Evolutionary conservation across 2,113 vertebrate species (phyloP), one percentile per base, ranked within the genome.

Genomic region (Pavo muticus): DNA sequence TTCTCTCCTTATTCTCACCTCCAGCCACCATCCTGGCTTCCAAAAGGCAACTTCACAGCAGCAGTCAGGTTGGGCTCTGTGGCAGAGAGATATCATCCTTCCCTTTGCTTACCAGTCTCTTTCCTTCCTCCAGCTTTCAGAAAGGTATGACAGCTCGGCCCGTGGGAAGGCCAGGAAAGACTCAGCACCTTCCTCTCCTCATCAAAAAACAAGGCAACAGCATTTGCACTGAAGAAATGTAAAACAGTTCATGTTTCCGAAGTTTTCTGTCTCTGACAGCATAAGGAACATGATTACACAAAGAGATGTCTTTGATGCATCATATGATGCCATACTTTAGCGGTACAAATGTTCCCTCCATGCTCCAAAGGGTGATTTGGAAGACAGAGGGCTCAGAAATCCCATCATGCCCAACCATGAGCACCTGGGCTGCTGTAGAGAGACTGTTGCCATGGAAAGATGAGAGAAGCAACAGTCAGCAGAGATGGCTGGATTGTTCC

Each of bases 401-500:
- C 72, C 39, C 68, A 44, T 52, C 90, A 85, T 18, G 68, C 83
- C 83, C 84, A 94, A 86, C 64, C 54, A 84, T 48, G n/a, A 52
- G 75, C 91, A 96, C 86, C 77, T 95, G 93, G 94, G 86, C 78
- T 96, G 95, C 64, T 89, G 60, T 35, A 75, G 70, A 81, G 86
- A 64, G 61, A 56, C 61, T 70, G 94, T 95, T 95, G 96, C 95
- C 91, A 96, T 94, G 87, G 96, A 91, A 96, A 97, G 91, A 92
- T 60, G 70, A 91, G 77, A 56, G 35, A 95, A 64, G 73, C 89
- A 92, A 81, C 83, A 74, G 73, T 39, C 48, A 94, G n/a, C 30
- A n/a, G 21, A 45, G 70, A 78, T 68, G 71, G 71, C 67, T 96
- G 88, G 78, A 94, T 76, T 48, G 63, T 77, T 96, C 93, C 90